Percentiles rank a stretch among this genome's conserved stretches.
Conservation (phyloP, 2,113 vertebrate species). For the Thermophis baileyi region DNA sequence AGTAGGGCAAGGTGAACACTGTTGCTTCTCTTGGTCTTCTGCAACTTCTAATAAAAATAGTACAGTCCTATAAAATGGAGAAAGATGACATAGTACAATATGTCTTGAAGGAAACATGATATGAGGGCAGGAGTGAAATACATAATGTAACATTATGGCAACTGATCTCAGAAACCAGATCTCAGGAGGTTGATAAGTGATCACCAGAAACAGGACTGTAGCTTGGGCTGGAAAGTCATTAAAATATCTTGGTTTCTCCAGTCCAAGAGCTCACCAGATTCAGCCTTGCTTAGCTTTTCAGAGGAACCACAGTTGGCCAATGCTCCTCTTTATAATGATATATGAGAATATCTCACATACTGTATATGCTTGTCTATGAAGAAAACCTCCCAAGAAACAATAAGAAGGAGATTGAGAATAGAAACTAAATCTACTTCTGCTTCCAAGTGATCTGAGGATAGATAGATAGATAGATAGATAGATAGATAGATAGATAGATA, state of each 20-base stretch:
- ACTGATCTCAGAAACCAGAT: not conserved
- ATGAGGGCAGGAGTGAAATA: not conserved
- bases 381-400: constrained; percentile 1
- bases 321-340: not conserved
- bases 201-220: not conserved
- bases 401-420: not conserved
- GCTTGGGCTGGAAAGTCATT: not conserved
- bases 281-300: not conserved
- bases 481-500: too few relatives aligned
- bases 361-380: not conserved
- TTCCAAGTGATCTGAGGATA: constrained; percentile 36
- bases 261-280: not conserved
- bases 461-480: too few relatives aligned
- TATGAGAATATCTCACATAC: not conserved
- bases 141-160: not conserved
- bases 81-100: not conserved
- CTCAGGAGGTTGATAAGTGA: not conserved
- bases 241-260: not conserved
- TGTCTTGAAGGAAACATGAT: not conserved
- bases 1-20: not conserved
- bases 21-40: not conserved
- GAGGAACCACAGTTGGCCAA: not conserved
- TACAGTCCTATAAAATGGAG: not conserved
- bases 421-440: not conserved
- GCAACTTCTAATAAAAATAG: not conserved